Evolutionary conservation across 2,113 vertebrate species (phyloP).

Genomic region (Scartelaos histophorus): DNA sequence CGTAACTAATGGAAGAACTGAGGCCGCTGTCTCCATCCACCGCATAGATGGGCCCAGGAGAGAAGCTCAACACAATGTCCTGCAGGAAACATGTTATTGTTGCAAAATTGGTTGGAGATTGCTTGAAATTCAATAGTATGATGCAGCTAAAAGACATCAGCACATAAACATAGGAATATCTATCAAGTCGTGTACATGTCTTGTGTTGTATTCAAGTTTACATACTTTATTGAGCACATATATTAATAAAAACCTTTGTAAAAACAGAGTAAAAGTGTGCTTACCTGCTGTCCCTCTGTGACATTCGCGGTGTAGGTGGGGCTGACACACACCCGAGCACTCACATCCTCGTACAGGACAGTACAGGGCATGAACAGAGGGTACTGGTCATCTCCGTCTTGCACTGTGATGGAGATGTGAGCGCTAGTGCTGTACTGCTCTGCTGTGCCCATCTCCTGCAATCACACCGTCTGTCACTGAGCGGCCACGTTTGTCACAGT

Average conservation of each 20-base stretch:
- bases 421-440: slow-evolving; percentile 69
- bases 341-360: slow-evolving; percentile 59
- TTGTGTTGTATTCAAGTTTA: too few relatives aligned
- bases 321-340: slow-evolving; percentile 68
- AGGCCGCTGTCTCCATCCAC: slow-evolving; percentile 81
- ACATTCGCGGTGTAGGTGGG: slow-evolving; percentile 74
- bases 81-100: slow-evolving; percentile 13
- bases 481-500: background rate
- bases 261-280: background rate
- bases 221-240: too few relatives aligned
- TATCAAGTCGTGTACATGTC: background rate
- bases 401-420: slow-evolving; percentile 60
- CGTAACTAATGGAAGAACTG: slow-evolving; percentile 70
- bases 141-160: background rate
- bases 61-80: slow-evolving; percentile 73
- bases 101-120: background rate
- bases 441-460: slow-evolving; percentile 75
- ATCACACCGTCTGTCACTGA: background rate
- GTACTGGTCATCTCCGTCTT: slow-evolving; percentile 79
- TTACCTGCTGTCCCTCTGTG: slow-evolving; percentile 77
- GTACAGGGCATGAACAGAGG: slow-evolving; percentile 77
- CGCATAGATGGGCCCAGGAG: slow-evolving; percentile 79
- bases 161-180: background rate
- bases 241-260: too few relatives aligned
- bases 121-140: background rate